Evolutionary conservation across 2,888 invertebrate genomes (phyloP).

Genomic region (Euplagia quadripunctaria): DNA sequence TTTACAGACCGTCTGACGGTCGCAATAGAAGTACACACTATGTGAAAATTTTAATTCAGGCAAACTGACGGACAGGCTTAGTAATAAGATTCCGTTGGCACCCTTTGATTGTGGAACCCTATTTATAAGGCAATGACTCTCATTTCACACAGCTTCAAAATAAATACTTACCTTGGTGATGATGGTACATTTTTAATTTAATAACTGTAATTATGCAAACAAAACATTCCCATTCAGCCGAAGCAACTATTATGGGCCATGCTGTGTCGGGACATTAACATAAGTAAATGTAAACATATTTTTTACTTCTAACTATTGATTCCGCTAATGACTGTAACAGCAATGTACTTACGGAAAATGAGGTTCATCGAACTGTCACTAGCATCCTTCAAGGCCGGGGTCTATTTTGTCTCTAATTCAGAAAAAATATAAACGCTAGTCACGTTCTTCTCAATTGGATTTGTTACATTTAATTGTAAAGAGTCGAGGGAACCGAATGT

Average conservation of each 20-base stretch:
- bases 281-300: constrained; percentile 19
- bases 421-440: constrained; percentile 27
- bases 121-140: not conserved
- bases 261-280: constrained; percentile 12
- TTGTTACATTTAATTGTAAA: constrained; percentile 5
- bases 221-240: not conserved
- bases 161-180: too few relatives aligned
- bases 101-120: not conserved
- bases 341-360: constrained; percentile 33
- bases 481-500: not conserved
- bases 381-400: constrained; percentile 37
- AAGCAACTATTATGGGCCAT: not conserved
- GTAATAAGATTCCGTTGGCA: not conserved
- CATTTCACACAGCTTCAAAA: not conserved
- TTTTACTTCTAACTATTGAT: constrained; percentile 45
- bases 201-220: not conserved
- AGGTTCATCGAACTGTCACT: constrained; percentile 44
- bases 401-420: constrained; percentile 33
- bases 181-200: not conserved
- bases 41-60: not conserved
- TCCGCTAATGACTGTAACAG: constrained; percentile 49
- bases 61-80: not conserved
- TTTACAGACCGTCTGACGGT: not conserved
- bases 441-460: constrained; percentile 30
- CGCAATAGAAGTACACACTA: not conserved